Evolutionary conservation across 2,113 vertebrate species (phyloP).

Genomic region (Nibea albiflora): DNA sequence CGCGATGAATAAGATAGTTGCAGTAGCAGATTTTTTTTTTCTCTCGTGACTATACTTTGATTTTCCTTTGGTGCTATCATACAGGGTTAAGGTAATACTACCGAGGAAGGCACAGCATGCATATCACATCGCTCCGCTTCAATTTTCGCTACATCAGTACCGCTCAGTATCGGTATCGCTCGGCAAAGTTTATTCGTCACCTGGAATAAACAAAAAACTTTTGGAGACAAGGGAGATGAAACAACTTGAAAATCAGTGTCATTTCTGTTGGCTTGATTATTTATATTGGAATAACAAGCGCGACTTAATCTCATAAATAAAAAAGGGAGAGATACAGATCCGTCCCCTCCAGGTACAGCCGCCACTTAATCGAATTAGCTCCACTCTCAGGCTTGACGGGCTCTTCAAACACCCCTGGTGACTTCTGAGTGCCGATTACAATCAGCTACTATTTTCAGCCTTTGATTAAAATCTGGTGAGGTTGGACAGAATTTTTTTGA

Average conservation of each 20-base stretch:
- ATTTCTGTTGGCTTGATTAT: constrained; percentile 81
- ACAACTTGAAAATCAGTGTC: constrained; percentile 78
- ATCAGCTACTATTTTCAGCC: constrained; percentile 85
- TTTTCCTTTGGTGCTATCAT: constrained; percentile 13
- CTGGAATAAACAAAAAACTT: constrained; percentile 72
- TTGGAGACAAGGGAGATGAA: constrained; percentile 68
- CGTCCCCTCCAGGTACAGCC: constrained; percentile 84
- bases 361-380: constrained; percentile 86
- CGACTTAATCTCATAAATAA: constrained; percentile 85
- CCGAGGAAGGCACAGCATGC: constrained; percentile 1
- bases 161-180: constrained; percentile 17
- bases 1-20: constrained; percentile 6
- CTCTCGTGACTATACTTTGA: neutral
- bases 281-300: constrained; percentile 84
- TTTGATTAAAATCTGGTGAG: constrained; percentile 86
- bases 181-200: constrained; percentile 68
- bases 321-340: constrained; percentile 82
- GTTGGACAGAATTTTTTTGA: constrained; percentile 79
- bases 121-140: neutral
- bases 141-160: constrained; percentile 15
- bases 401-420: constrained; percentile 86
- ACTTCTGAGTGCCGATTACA: constrained; percentile 85
- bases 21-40: neutral
- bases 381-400: constrained; percentile 81
- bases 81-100: neutral